A percentile compares a stretch with the other conserved stretches of the same genome.
These are phyloP conservation scores for Rhyacophila brunnea DNA, from an alignment of 1,140 invertebrate genomes.

Conservation along the genomic window DNA sequence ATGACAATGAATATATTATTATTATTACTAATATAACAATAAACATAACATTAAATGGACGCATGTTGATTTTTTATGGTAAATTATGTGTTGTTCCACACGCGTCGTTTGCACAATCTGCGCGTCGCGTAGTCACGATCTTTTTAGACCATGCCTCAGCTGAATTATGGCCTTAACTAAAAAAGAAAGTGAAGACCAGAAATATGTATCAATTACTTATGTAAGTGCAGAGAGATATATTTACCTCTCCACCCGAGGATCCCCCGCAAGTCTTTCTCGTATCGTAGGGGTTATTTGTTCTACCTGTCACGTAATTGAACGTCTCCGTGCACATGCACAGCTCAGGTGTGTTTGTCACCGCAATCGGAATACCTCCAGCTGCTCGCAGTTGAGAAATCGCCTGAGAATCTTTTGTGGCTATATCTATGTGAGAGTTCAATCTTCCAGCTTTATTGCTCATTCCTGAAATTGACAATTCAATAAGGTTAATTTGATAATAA, in stretches of 20 bases:
- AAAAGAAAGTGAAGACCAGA: background rate
- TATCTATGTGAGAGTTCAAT: constrained; percentile 51
- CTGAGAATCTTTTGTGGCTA: constrained; percentile 68
- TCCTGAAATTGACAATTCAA: too few species aligned
- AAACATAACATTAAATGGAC: too few species aligned
- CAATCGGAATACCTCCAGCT: constrained; percentile 80
- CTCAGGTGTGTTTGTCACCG: constrained; percentile 88
- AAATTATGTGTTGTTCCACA: too few species aligned
- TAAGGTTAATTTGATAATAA: too few species aligned
- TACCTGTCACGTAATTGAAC: constrained; percentile 82
- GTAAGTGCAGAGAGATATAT: background rate
- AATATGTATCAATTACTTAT: background rate
- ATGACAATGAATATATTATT: too few species aligned
- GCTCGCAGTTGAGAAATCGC: constrained; percentile 64
- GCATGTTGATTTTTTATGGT: too few species aligned
- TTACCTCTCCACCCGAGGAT: constrained; percentile 72
- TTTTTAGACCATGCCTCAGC: too few species aligned
- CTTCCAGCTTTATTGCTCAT: constrained; percentile 57
- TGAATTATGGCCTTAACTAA: too few species aligned
- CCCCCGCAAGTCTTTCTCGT: constrained; percentile 70
- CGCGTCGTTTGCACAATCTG: too few species aligned
- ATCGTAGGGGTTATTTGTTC: constrained; percentile 90
- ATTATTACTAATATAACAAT: too few species aligned
- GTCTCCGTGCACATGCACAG: constrained; percentile 89
- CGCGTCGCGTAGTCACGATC: too few species aligned